Base-by-base conservation (phyloP, 2,113 vertebrate species). In the Choloepus hoffmanni region DNA sequence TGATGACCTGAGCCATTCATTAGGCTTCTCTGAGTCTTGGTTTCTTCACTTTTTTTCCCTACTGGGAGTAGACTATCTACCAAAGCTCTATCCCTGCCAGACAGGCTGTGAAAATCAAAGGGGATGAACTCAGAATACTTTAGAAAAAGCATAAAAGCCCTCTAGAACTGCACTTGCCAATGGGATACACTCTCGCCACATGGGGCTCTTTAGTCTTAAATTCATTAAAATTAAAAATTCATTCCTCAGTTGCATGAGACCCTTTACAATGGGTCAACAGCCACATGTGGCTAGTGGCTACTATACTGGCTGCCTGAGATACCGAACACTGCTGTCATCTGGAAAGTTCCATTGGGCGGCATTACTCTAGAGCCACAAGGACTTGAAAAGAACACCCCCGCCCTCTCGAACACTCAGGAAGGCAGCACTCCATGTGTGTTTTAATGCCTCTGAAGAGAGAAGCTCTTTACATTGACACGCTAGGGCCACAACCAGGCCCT, bases 371-470 rank as follows among this genome's bases (percentile, higher is more conserved):
- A 72, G 50, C 19, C 48, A 40, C 36, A 13, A 53, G 92, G 67
- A 19, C 3, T 1, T 45, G 28, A 45, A 58, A 63, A 62, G 40
- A 28, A 33, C 9, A 28, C 1, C 15, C 33, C 23, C 73, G n/a
- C 67, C 86, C 36, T 73, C 58, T 62, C 43, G 0, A 23, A 7
- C 0, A 1, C 43, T 36, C 19, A 72, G 18, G n/a, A 90, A 65
- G 48, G 58, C 45, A n/a, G 9, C 1, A 48, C 3, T 10, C 9
- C 68, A 28, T 0, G 0, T 72, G 36, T 43, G 7, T 40, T 16
- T 78, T 33, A 40, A 83, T 3, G 12, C 15, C 67, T 30, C 7
- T 45, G 63, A 53, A 77, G 40, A 94, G 23, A 82, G 24, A 43
- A 76, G 36, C 23, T 67, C 40, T 53, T 84, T 13, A 30, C 14